Evolutionary conservation across 2,888 invertebrate genomes (phyloP), one percentile per base, ranked within the genome.

Genomic region (Scaptomyza flava): DNA sequence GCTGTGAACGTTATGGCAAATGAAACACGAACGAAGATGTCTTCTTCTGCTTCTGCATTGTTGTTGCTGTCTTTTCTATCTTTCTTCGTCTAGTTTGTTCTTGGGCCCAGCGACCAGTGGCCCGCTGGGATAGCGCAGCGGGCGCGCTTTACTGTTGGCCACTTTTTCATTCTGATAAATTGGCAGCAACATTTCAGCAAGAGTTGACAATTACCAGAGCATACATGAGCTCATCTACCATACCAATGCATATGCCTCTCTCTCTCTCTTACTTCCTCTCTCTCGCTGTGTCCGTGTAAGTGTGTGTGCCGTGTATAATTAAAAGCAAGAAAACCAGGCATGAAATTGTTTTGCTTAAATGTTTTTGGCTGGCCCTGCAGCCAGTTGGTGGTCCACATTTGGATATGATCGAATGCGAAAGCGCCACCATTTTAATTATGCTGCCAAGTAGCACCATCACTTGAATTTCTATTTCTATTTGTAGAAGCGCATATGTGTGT

Each of bases 121-220:
- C 63, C 57, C 31, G 69, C 76, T 67, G 68, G 36, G 77, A 52
- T 43, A 47, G 54, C 71, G 38, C 74, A 72, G 54, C 64, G 58
- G 65, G 79, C 33, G 63, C 75, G 59, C 50, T 48, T 51, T 59
- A 56, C 72, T 61, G 63, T 63, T 68, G 65, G 79, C 68, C 78
- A 75, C 64, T 72, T 72, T 74, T 75, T 85, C 73, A 76, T 60
- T 63, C 66, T 81, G 89, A 88, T 87, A 88, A 85, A 85, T 85
- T 88, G 84, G 77, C 79, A 84, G 77, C 74, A 89, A 85, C 84
- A 85, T 82, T 83, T 87, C 80, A 85, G 69, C 88, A 58, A 79
- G 77, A 82, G 77, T 83, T 87, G 80, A 83, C 88, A 85, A 83
- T 87, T 79, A 85, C 74, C 79, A 81, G 75, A 61, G 59, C 81